Evolutionary conservation across 2,888 invertebrate genomes (phyloP).

Genomic region (Drosophila birchii): DNA sequence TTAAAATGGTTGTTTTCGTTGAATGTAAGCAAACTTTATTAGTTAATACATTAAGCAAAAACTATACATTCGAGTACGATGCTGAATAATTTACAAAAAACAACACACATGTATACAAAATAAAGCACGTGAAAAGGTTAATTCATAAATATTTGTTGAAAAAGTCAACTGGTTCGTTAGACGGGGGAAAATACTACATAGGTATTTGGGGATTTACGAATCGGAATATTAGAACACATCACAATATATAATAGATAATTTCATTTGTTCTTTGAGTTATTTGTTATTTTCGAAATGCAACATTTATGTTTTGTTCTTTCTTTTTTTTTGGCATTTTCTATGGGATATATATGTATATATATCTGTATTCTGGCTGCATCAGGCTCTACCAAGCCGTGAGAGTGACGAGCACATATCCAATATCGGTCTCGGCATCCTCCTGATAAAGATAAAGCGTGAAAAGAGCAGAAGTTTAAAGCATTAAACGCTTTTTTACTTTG

Average conservation of each 20-base stretch:
- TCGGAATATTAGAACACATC: conserved; percentile 46
- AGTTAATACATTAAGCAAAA: conserved; percentile 71
- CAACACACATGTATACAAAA: conserved; percentile 77
- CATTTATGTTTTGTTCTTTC: conserved; percentile 37
- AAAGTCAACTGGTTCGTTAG: conserved; percentile 32
- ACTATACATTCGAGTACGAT: conserved; percentile 35
- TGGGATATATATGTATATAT: conserved; percentile 28
- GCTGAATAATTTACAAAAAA: conserved; percentile 51
- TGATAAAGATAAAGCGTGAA: conserved; percentile 83
- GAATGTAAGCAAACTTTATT: conserved; percentile 54
- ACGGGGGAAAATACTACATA: conserved; percentile 46
- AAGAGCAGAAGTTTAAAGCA: conserved; percentile 58
- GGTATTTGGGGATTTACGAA: conserved; percentile 9
- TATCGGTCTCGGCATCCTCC: conserved; percentile 88
- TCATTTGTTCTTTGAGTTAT: conserved; percentile 31
- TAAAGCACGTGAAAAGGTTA: conserved; percentile 52
- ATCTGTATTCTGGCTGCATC: conserved; percentile 26
- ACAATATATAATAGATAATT: conserved; percentile 49
- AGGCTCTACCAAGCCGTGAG: conserved; percentile 86
- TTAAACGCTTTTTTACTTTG: conserved; percentile 70
- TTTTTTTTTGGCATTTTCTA: conserved; percentile 68
- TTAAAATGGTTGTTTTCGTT: conserved; percentile 30
- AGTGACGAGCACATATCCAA: conserved; percentile 88
- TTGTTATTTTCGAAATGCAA: conserved; percentile 52
- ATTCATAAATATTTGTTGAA: conserved; percentile 30